Conservation (phyloP, 2,888 invertebrate genomes). For the Tetrapedia diversipes region DNA sequence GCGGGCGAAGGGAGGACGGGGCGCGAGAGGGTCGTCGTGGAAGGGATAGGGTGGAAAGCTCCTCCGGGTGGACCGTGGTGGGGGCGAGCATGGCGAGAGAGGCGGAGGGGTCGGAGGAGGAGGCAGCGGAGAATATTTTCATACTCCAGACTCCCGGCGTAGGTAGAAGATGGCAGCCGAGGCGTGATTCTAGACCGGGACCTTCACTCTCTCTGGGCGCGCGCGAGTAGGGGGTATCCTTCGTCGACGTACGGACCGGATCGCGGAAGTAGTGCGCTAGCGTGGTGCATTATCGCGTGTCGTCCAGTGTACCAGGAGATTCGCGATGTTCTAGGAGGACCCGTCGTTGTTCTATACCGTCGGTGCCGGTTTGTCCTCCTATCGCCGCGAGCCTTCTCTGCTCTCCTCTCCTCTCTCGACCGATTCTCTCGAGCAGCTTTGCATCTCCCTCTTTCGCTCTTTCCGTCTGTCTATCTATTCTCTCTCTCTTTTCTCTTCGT, state of each 20-base stretch:
- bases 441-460: not conserved
- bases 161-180: constrained; percentile 82
- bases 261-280: constrained; percentile 67
- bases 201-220: constrained; percentile 69
- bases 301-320: constrained; percentile 55
- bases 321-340: constrained; percentile 56
- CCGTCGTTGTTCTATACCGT: constrained; percentile 43
- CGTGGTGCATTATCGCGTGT: constrained; percentile 65
- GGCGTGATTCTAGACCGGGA: constrained; percentile 78
- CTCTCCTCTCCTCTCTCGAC: constrained; percentile 11
- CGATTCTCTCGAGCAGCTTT: not conserved
- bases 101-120: constrained; percentile 58
- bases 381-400: constrained; percentile 34
- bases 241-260: constrained; percentile 54
- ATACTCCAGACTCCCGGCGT: constrained; percentile 80
- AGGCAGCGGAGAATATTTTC: constrained; percentile 80
- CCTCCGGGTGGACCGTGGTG: not conserved
- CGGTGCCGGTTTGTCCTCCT: constrained; percentile 56
- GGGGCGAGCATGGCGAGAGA: constrained; percentile 3
- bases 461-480: not conserved
- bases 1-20: constrained; percentile 10
- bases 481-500: not conserved
- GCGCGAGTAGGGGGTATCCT: constrained; percentile 65
- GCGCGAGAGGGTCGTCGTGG: not conserved
- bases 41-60: constrained; percentile 29